These are phyloP conservation scores for Acanthurus tractus DNA, from an alignment of 2,797 vertebrate species.

Conservation along the genomic window DNA sequence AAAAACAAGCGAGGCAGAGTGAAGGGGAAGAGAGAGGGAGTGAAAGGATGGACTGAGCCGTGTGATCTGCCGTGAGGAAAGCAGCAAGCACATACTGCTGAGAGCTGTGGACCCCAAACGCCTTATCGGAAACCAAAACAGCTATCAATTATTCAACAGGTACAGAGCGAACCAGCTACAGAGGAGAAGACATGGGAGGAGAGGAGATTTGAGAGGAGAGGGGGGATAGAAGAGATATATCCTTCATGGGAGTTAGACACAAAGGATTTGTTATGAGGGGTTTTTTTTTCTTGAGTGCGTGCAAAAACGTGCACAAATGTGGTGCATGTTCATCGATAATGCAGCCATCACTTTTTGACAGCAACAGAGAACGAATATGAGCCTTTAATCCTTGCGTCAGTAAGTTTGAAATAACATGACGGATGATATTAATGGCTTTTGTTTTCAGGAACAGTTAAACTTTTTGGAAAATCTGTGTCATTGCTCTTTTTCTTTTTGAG, in stretches of 20 bases:
- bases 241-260: conserved; percentile 46
- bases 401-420: not conserved
- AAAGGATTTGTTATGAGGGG: conserved; percentile 39
- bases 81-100: conserved; percentile 67
- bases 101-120: conserved; percentile 76
- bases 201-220: conserved; percentile 58
- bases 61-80: conserved; percentile 68
- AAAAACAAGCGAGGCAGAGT: conserved; percentile 15
- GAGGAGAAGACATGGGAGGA: conserved; percentile 73
- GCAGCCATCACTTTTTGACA: conserved; percentile 23
- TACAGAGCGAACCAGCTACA: conserved; percentile 77
- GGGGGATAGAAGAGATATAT: conserved; percentile 46
- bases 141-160: conserved; percentile 86
- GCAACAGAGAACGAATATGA: conserved; percentile 16
- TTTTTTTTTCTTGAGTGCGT: conserved; percentile 3
- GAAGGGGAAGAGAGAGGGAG: conserved; percentile 28
- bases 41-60: conserved; percentile 54
- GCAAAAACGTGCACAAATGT: conserved; percentile 29
- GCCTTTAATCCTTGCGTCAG: not conserved
- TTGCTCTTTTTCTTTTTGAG: conserved; percentile 3
- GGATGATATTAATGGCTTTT: not conserved
- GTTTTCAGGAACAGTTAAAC: conserved; percentile 12
- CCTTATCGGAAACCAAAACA: conserved; percentile 85
- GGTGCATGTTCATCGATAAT: conserved; percentile 23
- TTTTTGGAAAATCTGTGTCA: not conserved